phyloP scores from a whole-genome alignment of 1,140 invertebrate species.

The Laodelphax striatellus region DNA sequence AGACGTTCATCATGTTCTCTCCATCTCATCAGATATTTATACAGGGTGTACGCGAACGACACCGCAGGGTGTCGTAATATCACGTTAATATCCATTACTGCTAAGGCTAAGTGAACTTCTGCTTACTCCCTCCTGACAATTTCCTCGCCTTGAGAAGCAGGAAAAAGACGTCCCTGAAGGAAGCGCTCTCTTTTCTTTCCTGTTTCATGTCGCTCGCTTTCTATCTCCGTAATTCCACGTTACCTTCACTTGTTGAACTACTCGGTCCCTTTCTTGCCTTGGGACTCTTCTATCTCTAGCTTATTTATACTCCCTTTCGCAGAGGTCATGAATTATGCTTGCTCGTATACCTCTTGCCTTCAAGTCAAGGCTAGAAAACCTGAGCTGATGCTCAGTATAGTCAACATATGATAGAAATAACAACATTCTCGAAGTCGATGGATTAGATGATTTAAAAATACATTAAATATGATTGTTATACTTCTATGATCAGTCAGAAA shows the following conservation, averaged over 20 bases:
- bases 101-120: background rate
- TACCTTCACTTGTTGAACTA: slow-evolving; percentile 1
- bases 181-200: background rate
- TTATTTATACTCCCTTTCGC: no score
- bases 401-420: no score
- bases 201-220: background rate
- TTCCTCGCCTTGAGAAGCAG: background rate
- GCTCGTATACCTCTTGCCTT: no score
- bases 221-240: background rate
- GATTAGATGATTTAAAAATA: no score
- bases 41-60: background rate
- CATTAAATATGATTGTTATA: no score
- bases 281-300: no score
- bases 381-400: no score
- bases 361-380: no score
- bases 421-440: no score
- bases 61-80: slow-evolving; percentile 3
- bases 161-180: background rate
- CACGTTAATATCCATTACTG: slow-evolving; percentile 10
- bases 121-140: background rate
- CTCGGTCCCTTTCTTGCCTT: background rate
- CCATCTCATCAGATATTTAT: slow-evolving; percentile 4
- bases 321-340: no score
- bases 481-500: no score
- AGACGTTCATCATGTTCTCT: background rate